phyloP scores from a whole-genome alignment of 1,140 invertebrate species.

The Nephila pilipes region DNA sequence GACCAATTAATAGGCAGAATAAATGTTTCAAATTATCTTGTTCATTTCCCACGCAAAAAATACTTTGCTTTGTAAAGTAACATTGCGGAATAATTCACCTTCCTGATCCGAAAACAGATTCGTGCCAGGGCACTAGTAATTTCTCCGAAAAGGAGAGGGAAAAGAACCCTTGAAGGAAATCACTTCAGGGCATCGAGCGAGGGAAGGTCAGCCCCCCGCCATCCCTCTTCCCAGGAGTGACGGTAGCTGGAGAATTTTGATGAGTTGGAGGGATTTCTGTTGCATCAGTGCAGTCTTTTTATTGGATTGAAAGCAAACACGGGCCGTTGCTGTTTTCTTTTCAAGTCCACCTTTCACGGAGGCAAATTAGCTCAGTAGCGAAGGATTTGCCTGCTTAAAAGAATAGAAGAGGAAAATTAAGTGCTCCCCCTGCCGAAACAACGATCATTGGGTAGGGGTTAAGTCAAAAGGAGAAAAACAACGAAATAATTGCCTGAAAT shows the following conservation, averaged over 20 bases:
- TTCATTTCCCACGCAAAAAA: background rate
- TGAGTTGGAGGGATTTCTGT: background rate
- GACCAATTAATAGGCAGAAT: too few relatives aligned
- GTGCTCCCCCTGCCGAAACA: background rate
- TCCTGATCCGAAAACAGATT: background rate
- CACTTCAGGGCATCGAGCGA: background rate
- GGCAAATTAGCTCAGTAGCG: background rate
- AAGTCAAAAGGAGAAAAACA: too few relatives aligned
- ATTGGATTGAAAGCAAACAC: background rate
- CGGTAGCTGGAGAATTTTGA: background rate
- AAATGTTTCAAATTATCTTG: too few relatives aligned
- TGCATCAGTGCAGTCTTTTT: background rate
- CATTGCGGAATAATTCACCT: background rate
- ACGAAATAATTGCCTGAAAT: too few relatives aligned
- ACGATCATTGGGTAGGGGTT: background rate
- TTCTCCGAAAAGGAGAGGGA: background rate
- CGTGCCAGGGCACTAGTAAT: background rate
- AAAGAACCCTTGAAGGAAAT: background rate
- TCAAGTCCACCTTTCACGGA: background rate
- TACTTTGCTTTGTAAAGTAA: background rate
- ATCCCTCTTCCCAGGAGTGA: too few relatives aligned
- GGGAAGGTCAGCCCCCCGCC: background rate
- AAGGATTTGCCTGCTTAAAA: too few relatives aligned
- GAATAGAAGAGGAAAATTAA: background rate
- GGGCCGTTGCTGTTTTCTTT: background rate